These are phyloP conservation scores for Plumapathes pennacea DNA, from an alignment of 92 coral and sea anemone species.

Conservation along the genomic window DNA sequence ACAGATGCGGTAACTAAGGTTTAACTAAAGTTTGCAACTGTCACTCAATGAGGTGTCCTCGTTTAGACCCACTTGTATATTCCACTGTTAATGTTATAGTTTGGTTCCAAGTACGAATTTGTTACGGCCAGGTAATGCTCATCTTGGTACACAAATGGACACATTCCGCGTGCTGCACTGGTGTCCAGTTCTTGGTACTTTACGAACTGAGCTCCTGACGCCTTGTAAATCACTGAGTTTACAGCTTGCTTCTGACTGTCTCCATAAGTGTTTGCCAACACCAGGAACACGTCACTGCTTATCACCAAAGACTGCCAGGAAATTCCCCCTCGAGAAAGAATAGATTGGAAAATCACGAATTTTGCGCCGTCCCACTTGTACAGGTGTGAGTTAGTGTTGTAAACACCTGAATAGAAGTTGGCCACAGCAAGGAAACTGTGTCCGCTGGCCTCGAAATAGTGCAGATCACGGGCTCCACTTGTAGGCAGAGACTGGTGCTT, in stretches of 20 bases:
- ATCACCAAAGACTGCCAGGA: slow-evolving; percentile 36
- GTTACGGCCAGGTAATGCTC: slow-evolving; percentile 5
- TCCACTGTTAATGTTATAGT: slow-evolving; percentile 5
- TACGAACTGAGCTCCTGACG: slow-evolving; percentile 40
- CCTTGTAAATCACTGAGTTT: slow-evolving; percentile 39
- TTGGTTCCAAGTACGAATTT: not conserved
- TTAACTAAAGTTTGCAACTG: no score
- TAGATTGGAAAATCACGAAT: slow-evolving; percentile 26
- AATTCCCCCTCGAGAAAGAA: slow-evolving; percentile 30
- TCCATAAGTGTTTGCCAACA: slow-evolving; percentile 10
- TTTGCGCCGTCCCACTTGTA: slow-evolving; percentile 32
- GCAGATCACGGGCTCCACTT: slow-evolving; percentile 1
- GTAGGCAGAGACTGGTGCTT: slow-evolving; percentile 28
- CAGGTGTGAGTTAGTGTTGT: slow-evolving; percentile 10
- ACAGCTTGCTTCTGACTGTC: not conserved
- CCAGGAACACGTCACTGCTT: slow-evolving; percentile 22
- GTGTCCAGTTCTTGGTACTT: slow-evolving; percentile 37
- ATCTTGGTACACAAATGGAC: slow-evolving; percentile 46
- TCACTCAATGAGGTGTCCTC: no score
- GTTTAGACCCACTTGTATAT: slow-evolving; percentile 12
- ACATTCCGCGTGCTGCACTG: slow-evolving; percentile 26
- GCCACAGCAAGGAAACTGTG: slow-evolving; percentile 38
- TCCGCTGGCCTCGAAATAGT: slow-evolving; percentile 19
- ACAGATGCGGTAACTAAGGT: no score
- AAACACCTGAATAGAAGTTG: slow-evolving; percentile 1